Evolutionary conservation across 2,888 invertebrate genomes (phyloP).

Genomic region (Oeneis ivallda): DNA sequence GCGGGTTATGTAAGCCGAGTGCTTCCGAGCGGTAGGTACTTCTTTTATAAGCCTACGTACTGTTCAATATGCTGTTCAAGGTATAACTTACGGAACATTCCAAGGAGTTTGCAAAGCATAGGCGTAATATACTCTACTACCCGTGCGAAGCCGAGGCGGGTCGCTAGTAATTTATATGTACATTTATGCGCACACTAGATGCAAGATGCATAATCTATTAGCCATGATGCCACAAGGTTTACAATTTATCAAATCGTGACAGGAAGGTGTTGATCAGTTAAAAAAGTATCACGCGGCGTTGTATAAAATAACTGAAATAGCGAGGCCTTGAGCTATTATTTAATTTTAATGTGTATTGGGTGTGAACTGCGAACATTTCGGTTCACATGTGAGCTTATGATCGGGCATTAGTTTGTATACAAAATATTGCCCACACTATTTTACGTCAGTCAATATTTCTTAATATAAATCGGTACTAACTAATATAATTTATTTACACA

Average conservation of each 20-base stretch:
- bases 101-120: no score
- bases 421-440: constrained; percentile 26
- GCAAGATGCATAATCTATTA: constrained; percentile 21
- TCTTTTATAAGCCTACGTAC: no score
- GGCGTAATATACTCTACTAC: no score
- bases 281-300: constrained; percentile 35
- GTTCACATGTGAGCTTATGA: constrained; percentile 30
- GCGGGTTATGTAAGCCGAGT: no score
- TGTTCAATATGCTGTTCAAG: no score
- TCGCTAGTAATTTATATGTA: no score
- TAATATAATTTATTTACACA: background rate
- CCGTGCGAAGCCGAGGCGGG: no score
- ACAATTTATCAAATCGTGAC: constrained; percentile 27
- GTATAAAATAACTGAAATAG: constrained; percentile 67
- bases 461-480: background rate
- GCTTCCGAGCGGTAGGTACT: no score
- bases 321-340: constrained; percentile 74
- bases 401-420: constrained; percentile 25
- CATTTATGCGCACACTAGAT: constrained; percentile 3
- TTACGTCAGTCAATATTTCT: constrained; percentile 12
- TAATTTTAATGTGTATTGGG: constrained; percentile 70
- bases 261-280: constrained; percentile 37
- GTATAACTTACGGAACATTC: no score
- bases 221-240: constrained; percentile 14
- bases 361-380: constrained; percentile 42